Evolutionary conservation across 2,888 invertebrate species (phyloP).

Genomic region (Malthinus flaveolus): DNA sequence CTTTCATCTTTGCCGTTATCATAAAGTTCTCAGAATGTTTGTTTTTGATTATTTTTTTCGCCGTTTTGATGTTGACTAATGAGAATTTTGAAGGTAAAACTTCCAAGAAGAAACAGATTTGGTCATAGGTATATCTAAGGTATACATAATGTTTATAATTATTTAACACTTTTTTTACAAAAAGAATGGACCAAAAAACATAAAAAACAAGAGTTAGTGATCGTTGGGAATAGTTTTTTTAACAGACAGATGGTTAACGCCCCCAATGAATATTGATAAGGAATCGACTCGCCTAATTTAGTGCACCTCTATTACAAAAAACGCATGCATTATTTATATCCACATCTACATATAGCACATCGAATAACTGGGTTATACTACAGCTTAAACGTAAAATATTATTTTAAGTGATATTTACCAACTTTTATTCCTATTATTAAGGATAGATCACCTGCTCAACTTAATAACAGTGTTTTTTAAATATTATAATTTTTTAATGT

Average conservation of each 20-base stretch:
- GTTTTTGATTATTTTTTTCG: too few relatives aligned
- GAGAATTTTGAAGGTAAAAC: too few relatives aligned
- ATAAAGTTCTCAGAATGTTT: too few relatives aligned
- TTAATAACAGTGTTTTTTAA: slow-evolving; percentile 12
- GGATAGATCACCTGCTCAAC: slow-evolving; percentile 7
- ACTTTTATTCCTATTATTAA: slow-evolving; percentile 19
- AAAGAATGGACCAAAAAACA: not conserved
- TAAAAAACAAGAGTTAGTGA: slow-evolving; percentile 22
- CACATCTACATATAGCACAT: slow-evolving; percentile 35
- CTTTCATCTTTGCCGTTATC: too few relatives aligned
- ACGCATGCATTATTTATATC: slow-evolving; percentile 35
- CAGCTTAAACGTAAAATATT: slow-evolving; percentile 22
- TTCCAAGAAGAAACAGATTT: not conserved
- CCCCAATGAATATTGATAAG: slow-evolving; percentile 54
- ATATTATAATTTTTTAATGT: slow-evolving; percentile 6
- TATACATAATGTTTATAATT: not conserved
- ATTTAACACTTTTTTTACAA: not conserved
- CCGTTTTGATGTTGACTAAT: too few relatives aligned
- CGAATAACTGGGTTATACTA: slow-evolving; percentile 26
- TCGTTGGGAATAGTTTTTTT: slow-evolving; percentile 39
- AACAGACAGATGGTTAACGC: slow-evolving; percentile 51
- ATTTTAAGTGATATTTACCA: slow-evolving; percentile 9
- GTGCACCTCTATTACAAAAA: slow-evolving; percentile 37
- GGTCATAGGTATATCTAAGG: not conserved
- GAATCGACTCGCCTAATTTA: slow-evolving; percentile 48